These are phyloP conservation scores for Saguinus imperator DNA, from an alignment of 2,113 vertebrate genomes.

Conservation along the genomic window DNA sequence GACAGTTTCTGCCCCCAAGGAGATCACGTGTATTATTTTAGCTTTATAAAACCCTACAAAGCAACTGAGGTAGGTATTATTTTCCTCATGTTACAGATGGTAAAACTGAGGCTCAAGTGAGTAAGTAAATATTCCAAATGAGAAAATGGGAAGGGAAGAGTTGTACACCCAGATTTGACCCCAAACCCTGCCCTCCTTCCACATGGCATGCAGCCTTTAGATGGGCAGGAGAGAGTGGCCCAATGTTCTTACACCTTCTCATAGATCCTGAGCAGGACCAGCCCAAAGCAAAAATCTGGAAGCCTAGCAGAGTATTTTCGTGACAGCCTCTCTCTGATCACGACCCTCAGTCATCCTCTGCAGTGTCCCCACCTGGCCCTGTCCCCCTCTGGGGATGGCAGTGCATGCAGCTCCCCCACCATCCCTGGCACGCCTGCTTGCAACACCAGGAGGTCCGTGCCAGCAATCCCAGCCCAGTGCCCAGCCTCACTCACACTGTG, in stretches of 20 bases:
- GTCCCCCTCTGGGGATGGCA: background rate
- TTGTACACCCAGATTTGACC: background rate
- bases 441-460: too few species aligned
- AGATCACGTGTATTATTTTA: background rate
- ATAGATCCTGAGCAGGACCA: background rate
- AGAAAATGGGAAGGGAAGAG: background rate
- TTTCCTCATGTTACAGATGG: background rate
- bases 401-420: rapidly evolving
- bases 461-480: too few species aligned
- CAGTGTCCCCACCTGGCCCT: background rate
- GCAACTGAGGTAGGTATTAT: background rate
- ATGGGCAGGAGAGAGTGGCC: too few species aligned
- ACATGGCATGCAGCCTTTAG: background rate
- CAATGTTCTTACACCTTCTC: background rate
- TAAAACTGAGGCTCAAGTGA: background rate
- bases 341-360: rapidly evolving
- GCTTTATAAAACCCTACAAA: background rate
- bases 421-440: background rate
- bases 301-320: background rate
- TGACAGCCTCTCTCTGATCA: background rate
- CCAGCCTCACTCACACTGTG: background rate
- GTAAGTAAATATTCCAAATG: background rate
- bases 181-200: background rate
- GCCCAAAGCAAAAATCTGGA: background rate
- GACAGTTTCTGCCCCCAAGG: background rate